Evolutionary conservation across 2,113 vertebrate genomes (phyloP).

Genomic region (Carollia perspicillata): DNA sequence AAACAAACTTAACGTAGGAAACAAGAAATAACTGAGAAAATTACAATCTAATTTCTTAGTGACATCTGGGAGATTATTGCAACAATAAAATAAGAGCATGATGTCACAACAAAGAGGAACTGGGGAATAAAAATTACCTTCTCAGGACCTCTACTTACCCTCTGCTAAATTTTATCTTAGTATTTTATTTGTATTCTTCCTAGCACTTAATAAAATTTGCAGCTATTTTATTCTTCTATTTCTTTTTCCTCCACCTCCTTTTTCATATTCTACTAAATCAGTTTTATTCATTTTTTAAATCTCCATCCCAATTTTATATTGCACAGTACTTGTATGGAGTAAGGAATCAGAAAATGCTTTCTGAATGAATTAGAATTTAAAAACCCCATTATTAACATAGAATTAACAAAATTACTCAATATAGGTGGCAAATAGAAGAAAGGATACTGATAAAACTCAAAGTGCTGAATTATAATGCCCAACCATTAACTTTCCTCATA

Average conservation of each 20-base stretch:
- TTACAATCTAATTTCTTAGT: slow-evolving; percentile 17
- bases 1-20: slow-evolving; percentile 39
- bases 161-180: background rate
- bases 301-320: background rate
- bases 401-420: background rate
- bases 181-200: slow-evolving; percentile 2
- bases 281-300: slow-evolving; percentile 26
- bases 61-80: slow-evolving; percentile 35
- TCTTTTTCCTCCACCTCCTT: background rate
- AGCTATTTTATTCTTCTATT: slow-evolving; percentile 24
- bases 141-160: background rate
- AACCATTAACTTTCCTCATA: background rate
- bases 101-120: slow-evolving; percentile 16
- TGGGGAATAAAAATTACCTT: background rate
- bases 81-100: slow-evolving; percentile 43
- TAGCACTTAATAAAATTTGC: slow-evolving; percentile 6
- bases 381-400: background rate
- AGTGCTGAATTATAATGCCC: background rate
- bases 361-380: background rate
- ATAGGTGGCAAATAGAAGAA: background rate
- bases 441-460: background rate
- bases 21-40: slow-evolving; percentile 51
- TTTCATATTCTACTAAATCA: background rate
- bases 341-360: slow-evolving; percentile 4
- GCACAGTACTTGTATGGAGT: background rate